Conservation (phyloP, 2,113 vertebrate species). For the Vireo altiloquus region DNA sequence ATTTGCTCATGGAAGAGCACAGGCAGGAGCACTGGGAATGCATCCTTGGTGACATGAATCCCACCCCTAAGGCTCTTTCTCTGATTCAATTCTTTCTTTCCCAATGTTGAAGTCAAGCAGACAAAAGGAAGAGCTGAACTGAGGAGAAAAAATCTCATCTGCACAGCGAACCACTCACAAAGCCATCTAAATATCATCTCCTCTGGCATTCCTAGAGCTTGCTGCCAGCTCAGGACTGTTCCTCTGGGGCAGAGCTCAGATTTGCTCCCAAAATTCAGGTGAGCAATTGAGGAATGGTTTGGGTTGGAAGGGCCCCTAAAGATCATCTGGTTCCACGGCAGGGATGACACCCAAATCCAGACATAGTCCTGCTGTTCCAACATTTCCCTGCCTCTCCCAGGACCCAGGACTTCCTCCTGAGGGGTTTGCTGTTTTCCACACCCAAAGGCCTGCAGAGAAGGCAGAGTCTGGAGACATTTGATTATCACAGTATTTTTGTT, state of each 20-base stretch:
- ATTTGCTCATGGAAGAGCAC: neutral
- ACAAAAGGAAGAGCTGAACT: neutral
- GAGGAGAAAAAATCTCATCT: neutral
- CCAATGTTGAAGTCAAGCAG: neutral
- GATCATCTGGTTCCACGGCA: neutral
- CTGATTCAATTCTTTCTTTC: neutral
- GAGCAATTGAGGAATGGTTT: neutral
- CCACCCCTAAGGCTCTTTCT: neutral
- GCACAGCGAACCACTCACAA: neutral
- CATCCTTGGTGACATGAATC: neutral
- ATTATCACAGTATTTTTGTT: rapidly evolving
- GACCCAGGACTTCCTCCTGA: neutral
- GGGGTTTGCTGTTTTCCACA: neutral
- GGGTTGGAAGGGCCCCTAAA: neutral
- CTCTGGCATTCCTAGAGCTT: neutral
- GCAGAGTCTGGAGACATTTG: neutral
- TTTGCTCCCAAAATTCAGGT: neutral
- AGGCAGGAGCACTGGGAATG: neutral
- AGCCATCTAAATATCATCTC: neutral
- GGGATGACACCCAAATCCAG: neutral
- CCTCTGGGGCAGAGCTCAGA: neutral
- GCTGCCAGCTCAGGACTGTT: neutral
- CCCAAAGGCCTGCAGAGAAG: neutral
- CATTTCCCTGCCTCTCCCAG: neutral
- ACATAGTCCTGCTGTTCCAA: neutral